Evolutionary conservation across 2,113 vertebrate species (phyloP).

Genomic region (Archocentrus centrarchus): DNA sequence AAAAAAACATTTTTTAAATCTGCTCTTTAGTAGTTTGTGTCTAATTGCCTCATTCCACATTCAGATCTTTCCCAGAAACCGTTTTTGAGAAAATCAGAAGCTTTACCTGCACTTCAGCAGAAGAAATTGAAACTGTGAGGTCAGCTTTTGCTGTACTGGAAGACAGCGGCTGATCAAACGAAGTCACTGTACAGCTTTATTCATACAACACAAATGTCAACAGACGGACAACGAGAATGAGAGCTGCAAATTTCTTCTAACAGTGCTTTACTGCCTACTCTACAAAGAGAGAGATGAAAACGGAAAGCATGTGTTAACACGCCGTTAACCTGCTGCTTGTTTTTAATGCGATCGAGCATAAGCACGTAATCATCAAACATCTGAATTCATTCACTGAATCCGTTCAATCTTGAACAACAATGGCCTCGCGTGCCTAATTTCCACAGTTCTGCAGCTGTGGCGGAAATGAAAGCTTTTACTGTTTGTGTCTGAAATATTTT

Average conservation of each 20-base stretch:
- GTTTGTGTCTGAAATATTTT: not conserved
- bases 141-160: not conserved
- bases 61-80: not conserved
- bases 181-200: not conserved
- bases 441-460: not conserved
- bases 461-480: not conserved
- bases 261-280: not conserved
- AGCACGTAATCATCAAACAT: not conserved
- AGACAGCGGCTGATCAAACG: not conserved
- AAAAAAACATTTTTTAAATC: not conserved
- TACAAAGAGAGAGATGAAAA: not conserved
- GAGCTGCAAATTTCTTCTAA: not conserved
- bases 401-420: not conserved
- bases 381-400: not conserved
- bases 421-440: not conserved
- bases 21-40: not conserved
- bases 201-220: not conserved
- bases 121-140: not conserved
- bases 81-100: not conserved
- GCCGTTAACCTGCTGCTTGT: not conserved
- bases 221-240: not conserved
- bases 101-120: conserved; percentile 1
- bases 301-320: not conserved
- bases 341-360: not conserved
- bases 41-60: conserved; percentile 19